phyloP scores from a whole-genome alignment of 2,113 vertebrate species.

The Catharus fuscescens region DNA sequence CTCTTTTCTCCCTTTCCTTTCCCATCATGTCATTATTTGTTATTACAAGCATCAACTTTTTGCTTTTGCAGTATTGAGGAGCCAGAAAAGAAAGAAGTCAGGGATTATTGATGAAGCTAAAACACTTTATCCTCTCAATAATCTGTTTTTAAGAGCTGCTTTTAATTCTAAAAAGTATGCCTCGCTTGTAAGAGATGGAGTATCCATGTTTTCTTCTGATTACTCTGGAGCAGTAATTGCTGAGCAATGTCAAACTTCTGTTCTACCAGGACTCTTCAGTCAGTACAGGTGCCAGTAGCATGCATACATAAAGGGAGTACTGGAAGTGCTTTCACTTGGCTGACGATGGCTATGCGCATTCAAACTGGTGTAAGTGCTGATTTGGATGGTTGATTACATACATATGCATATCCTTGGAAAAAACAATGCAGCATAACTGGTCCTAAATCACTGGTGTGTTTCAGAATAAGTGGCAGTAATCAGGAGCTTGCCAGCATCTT shows the following conservation, averaged over 20 bases:
- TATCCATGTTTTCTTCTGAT: background rate
- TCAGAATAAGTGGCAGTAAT: background rate
- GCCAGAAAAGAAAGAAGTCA: background rate
- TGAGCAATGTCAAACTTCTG: background rate
- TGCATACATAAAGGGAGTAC: background rate
- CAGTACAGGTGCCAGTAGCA: background rate
- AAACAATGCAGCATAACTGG: background rate
- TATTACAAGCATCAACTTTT: background rate
- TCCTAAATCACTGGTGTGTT: background rate
- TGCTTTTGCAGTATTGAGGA: background rate
- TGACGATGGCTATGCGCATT: background rate
- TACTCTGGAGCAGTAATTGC: background rate
- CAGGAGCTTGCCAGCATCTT: background rate
- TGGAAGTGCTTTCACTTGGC: background rate
- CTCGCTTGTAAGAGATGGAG: background rate
- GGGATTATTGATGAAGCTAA: background rate
- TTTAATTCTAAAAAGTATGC: background rate
- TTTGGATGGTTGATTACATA: background rate
- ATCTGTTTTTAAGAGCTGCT: background rate
- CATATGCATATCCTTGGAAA: background rate
- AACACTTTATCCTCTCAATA: background rate
- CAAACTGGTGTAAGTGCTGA: background rate
- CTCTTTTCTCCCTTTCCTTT: background rate
- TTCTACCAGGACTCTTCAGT: background rate
- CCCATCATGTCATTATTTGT: background rate